Evolutionary conservation across 1,140 invertebrate genomes (phyloP), one percentile per base, ranked within the genome.

Genomic region (Drosophila burlai): DNA sequence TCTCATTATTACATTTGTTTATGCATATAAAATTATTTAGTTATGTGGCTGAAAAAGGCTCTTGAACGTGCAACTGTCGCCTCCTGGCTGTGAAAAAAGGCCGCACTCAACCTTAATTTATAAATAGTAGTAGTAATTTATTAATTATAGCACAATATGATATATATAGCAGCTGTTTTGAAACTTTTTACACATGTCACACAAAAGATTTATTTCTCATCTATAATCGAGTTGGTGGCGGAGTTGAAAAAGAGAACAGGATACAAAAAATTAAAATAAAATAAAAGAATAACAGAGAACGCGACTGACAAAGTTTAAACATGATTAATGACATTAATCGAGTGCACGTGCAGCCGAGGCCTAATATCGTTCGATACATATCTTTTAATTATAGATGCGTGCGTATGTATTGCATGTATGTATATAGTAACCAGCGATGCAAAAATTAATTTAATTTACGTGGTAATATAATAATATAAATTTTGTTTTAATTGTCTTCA

Each of bases 401-500:
- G 64, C 76, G 76, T 63, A 46, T 74, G 64, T 68, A 61, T 54
- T 46, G 49, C 68, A 59, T 78, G 11, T 81, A 67, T 78, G 54
- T 64, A 80, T 80, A 76, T 80, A 80, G 66, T 76, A 80, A 83
- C 76, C 76, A 79, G 76, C 76, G 76, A 80, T 79, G 76, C 67
- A 80, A 80, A 79, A 80, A 73, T 79, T 79, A 73, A 80, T 66
- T 73, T 80, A 73, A 66, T 73, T 79, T 79, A 78, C 24, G 43
- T 77, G 52, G 64, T 77, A 58, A 84, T 89, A 81, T 83, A 86
- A 68, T 71, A 63, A 78, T 71, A 71, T 79, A 78, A 78, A 52
- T 78, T 69, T 79, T 79, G 61, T 90, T 87, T 90, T 80, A 76
- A 79, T 82, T 90, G 85, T 90, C 85, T 90, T 89, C 85, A 58